Percentiles rank a stretch among this genome's conserved stretches.
Conservation (phyloP, 2,888 invertebrate species). For the Tachina fera region DNA sequence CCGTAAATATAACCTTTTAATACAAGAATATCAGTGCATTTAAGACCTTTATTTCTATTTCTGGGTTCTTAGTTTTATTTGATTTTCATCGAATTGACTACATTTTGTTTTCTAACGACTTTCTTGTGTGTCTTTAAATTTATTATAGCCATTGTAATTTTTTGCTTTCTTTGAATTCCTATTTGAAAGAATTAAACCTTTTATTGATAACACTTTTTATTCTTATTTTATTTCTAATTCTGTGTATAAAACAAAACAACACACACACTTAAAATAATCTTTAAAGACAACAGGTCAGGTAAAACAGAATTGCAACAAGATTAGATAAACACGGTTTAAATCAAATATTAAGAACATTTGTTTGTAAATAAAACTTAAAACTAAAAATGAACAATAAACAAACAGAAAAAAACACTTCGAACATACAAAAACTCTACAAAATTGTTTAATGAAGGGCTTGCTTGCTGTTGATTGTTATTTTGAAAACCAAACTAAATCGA, state of each 20-base stretch:
- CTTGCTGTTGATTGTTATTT: no score
- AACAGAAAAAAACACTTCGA: constrained; percentile 36
- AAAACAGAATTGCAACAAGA: constrained; percentile 67
- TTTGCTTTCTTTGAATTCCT: constrained; percentile 29
- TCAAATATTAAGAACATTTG: constrained; percentile 65
- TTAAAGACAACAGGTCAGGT: neutral
- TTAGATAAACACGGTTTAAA: constrained; percentile 57
- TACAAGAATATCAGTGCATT: constrained; percentile 53
- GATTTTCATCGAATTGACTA: constrained; percentile 60
- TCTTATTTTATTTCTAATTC: constrained; percentile 46
- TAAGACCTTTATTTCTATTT: constrained; percentile 45
- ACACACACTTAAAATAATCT: no score
- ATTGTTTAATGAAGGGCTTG: no score
- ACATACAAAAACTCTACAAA: neutral
- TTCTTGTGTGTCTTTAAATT: constrained; percentile 40
- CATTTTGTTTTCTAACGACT: constrained; percentile 38
- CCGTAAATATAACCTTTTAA: constrained; percentile 61
- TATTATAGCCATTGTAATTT: constrained; percentile 66
- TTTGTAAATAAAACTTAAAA: constrained; percentile 58
- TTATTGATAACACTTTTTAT: constrained; percentile 69
- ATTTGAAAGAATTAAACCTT: constrained; percentile 57
- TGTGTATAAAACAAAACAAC: neutral
- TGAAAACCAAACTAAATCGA: no score
- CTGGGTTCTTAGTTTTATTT: constrained; percentile 20
- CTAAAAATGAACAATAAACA: neutral